Evolutionary conservation across 2,797 vertebrate genomes (phyloP).

Genomic region (Ctenochaetus hawaiiensis): DNA sequence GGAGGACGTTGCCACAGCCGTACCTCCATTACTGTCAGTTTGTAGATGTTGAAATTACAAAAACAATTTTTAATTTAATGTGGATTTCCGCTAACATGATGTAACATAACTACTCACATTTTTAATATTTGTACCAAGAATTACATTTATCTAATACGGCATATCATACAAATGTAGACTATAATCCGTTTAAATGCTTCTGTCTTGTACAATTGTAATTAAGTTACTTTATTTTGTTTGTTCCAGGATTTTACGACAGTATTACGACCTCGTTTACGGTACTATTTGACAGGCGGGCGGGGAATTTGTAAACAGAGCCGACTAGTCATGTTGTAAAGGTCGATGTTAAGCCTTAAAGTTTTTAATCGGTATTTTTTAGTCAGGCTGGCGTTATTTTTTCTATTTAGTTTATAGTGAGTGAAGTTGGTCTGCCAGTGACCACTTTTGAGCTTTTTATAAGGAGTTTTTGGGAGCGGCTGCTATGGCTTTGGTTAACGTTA

Average conservation of each 20-base stretch:
- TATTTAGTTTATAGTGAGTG: accelerated
- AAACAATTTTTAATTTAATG: conserved; percentile 37
- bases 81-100: conserved; percentile 9
- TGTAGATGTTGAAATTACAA: neutral
- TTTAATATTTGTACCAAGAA: neutral
- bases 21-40: neutral
- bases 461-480: conserved; percentile 3
- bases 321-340: neutral
- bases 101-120: neutral
- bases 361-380: accelerated
- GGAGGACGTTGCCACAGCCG: too few relatives aligned
- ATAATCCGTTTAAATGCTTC: neutral
- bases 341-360: accelerated
- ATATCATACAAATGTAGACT: accelerated
- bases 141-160: neutral
- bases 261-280: conserved; percentile 70
- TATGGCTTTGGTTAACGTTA: conserved; percentile 4
- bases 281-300: conserved; percentile 73
- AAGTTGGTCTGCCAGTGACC: accelerated
- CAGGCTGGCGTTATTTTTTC: accelerated
- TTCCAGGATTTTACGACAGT: conserved; percentile 72
- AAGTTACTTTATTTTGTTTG: neutral
- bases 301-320: conserved; percentile 80
- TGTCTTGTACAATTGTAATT: neutral
- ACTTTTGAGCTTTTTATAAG: neutral